Base-by-base conservation (phyloP, 2,113 vertebrate species). In the Caloenas nicobarica region DNA sequence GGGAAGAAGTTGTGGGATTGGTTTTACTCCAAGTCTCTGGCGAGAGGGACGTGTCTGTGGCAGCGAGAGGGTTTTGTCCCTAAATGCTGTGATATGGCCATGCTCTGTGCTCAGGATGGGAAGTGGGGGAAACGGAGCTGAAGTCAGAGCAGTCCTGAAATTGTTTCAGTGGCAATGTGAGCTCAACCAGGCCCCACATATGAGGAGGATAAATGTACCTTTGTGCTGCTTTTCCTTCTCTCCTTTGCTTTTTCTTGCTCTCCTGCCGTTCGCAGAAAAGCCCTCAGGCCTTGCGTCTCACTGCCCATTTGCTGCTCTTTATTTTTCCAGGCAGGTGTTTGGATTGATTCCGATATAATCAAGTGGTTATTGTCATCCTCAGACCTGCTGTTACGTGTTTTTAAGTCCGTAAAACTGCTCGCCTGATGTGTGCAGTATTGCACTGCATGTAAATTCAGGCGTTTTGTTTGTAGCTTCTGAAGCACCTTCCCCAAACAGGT, bases 1-100 rank as follows among this genome's bases (percentile, higher is more conserved):
- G 91, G 87, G 93, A 95, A 95, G 95, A 86, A 93, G 56, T 48
- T 86, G 83, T 88, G 80, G 83, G 69, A 74, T 50, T 93, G 83
- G 86, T 87, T 73, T 81, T 64, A 4, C 53, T 96, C 76, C 80
- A 86, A 81, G 88, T 38, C 44, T 81, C 77, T 86, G 88, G 77
- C 34, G 26, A 50, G 62, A 72, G 54, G 77, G 66, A 85, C 0
- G 8, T 46, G 61, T 29, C 38, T 1, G 5, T 54, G 57, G 33
- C 53, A 51, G 46, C 38, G 46, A 61, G 60, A 70, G n/a, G 21
- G 24, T 28, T 95, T 83, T 89, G 64, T 91, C 82, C 69, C 61
- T 11, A 1, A 40, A 34, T 11, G 4, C 22, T 29, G 16, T 51
- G 71, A 46, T 40, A 19, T 1, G 74, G 48, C 80, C 78, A 2